These are phyloP conservation scores for Sinohyriopsis cumingii DNA, from an alignment of 2,888 invertebrate species.

Conservation along the genomic window DNA sequence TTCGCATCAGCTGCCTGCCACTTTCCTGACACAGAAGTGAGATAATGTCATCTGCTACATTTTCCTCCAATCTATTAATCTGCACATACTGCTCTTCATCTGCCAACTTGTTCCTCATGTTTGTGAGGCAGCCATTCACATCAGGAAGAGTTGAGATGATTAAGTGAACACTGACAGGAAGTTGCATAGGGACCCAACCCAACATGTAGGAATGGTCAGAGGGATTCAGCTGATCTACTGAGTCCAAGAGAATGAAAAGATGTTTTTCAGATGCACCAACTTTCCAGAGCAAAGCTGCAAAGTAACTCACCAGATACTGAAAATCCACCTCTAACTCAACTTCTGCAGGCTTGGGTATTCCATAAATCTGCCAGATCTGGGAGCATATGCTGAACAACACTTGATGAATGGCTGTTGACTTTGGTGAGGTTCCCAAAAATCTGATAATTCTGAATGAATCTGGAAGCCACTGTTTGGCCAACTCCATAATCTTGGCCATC, in stretches of 20 bases:
- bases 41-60: conserved; percentile 42
- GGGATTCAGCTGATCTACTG: conserved; percentile 55
- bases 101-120: conserved; percentile 29
- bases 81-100: conserved; percentile 41
- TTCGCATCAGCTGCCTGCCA: conserved; percentile 41
- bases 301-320: conserved; percentile 47
- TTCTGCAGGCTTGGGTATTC: conserved; percentile 30
- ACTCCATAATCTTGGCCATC: conserved; percentile 51
- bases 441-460: conserved; percentile 47
- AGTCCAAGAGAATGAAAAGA: conserved; percentile 60
- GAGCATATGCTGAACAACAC: conserved; percentile 45
- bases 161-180: conserved; percentile 52
- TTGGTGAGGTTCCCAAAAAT: conserved; percentile 58
- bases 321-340: conserved; percentile 51
- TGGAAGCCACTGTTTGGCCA: conserved; percentile 45
- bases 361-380: conserved; percentile 53
- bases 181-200: conserved; percentile 53
- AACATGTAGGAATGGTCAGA: conserved; percentile 53
- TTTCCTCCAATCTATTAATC: conserved; percentile 33
- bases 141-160: conserved; percentile 53
- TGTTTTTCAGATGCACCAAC: conserved; percentile 41
- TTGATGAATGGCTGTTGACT: conserved; percentile 44
- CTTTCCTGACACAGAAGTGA: conserved; percentile 23
- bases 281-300: conserved; percentile 51
- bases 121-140: conserved; percentile 39